Percentiles rank a stretch among this genome's conserved stretches.
phyloP scores from a whole-genome alignment of 1,140 invertebrate species.

The Fopius arisanus region DNA sequence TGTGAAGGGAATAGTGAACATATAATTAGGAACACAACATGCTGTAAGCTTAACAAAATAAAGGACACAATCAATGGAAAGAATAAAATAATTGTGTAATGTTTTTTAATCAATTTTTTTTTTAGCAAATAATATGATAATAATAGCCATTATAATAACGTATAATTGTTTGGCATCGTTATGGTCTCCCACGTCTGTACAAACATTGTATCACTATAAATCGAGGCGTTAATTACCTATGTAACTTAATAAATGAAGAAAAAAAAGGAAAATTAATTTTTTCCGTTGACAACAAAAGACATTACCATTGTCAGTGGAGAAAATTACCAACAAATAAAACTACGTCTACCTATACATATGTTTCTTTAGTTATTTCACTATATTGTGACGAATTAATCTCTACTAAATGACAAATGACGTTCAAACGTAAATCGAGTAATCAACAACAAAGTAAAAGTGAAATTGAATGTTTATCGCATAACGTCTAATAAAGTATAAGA shows the following conservation, averaged over 20 bases:
- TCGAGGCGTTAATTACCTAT: conserved; percentile 8
- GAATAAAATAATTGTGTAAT: conserved; percentile 54
- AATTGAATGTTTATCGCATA: conserved; percentile 6
- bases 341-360: background rate
- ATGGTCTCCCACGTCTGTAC: conserved; percentile 53
- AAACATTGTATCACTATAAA: conserved; percentile 43
- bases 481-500: background rate
- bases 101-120: conserved; percentile 36
- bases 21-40: background rate
- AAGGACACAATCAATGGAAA: conserved; percentile 35
- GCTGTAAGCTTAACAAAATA: conserved; percentile 17
- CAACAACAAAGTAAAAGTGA: background rate
- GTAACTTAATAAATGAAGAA: conserved; percentile 2
- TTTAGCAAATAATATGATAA: conserved; percentile 41
- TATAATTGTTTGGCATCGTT: conserved; percentile 62
- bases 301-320: background rate
- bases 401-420: background rate
- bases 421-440: background rate
- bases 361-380: conserved; percentile 7
- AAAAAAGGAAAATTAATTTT: conserved; percentile 3
- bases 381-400: background rate
- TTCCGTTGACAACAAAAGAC: background rate
- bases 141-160: conserved; percentile 50
- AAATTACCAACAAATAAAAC: background rate
- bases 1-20: background rate